Conservation (phyloP, 2,113 vertebrate genomes). For the Brachypodius melanocephalos region DNA sequence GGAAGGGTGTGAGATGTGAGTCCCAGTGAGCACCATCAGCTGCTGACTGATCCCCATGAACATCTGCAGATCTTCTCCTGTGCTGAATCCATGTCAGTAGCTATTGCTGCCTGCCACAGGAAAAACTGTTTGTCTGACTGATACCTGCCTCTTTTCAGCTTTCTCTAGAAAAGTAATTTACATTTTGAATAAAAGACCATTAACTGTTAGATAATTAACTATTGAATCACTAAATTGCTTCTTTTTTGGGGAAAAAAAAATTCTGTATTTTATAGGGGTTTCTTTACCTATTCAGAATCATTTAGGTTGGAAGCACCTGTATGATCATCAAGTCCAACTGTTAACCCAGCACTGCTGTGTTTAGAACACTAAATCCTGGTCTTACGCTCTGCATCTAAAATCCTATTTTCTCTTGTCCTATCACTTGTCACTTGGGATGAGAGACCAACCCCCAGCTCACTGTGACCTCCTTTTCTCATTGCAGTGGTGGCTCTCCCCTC, state of each 20-base stretch:
- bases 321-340: fast-evolving
- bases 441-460: fast-evolving
- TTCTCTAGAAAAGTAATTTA: neutral
- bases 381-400: fast-evolving
- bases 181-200: neutral
- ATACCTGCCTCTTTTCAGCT: neutral
- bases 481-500: neutral
- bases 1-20: neutral
- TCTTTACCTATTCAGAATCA: neutral
- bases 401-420: neutral
- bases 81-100: neutral
- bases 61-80: neutral
- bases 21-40: neutral
- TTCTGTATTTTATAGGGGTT: neutral
- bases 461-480: neutral
- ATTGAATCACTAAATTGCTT: neutral
- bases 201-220: neutral
- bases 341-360: neutral
- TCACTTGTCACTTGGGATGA: neutral
- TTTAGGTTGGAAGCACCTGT: neutral
- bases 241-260: neutral
- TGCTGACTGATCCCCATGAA: neutral
- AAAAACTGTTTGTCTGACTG: neutral
- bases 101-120: neutral
- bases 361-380: neutral